Evolutionary conservation across 2,888 invertebrate species (phyloP), one percentile per base, ranked within the genome.

Genomic region (Dicyrtoma fusca): DNA sequence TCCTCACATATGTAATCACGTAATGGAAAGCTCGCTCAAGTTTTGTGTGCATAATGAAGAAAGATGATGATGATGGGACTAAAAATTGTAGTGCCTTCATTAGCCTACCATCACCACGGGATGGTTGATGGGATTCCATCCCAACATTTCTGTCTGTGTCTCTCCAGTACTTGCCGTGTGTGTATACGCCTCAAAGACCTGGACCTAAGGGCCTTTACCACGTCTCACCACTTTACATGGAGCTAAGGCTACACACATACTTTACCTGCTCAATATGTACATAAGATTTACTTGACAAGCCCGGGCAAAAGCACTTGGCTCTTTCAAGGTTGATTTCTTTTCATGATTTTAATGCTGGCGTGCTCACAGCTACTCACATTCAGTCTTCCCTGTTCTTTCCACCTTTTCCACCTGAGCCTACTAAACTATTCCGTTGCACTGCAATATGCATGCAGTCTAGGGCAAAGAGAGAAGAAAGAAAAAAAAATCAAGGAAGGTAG

Each of bases 241-340:
- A 53, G 53, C 17, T 4, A 34, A 34, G 34, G 34, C 34, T 34
- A 5, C 34, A 3, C 34, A 34, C 34, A 34, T 34, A 34, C 3
- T n/a, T n/a, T n/a, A n/a, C n/a, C n/a, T n/a, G n/a, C n/a, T n/a
- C 19, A n/a, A 11, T 64, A 34, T 26, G 53, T 26, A 42, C 49
- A 47, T 65, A 65, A 66, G 42, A 51, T 34, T 34, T 59, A 17
- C 53, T 55, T 51, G 53, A 66, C 53, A 53, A 14, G 42, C 25
- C 21, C 17, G 42, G 66, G 21, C 11, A 34, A 25, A 59, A 34
- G 69, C 47, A 44, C 63, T 53, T 62, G 62, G 51, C 63, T 70
- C 62, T 70, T 63, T 70, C 70, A 70, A 70, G 70, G 70, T 63
- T 70, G 70, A 62, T 53, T 65, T 65, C 65, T 65, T 65, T 65